Base-by-base conservation (phyloP, 2,888 invertebrate species). In the Apotomis turbidana region DNA sequence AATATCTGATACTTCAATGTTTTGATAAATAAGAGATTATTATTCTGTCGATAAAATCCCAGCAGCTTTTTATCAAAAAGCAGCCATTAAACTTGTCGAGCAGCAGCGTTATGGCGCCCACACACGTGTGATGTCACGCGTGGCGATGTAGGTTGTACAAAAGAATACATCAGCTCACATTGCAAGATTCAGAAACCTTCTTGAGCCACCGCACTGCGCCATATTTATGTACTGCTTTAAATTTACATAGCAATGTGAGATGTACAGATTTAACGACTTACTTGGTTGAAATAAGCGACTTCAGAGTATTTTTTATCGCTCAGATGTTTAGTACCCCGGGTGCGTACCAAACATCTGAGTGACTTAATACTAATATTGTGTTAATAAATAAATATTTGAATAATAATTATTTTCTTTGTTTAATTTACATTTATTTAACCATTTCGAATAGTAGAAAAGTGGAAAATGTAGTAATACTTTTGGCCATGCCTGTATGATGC, bases 201-300 rank as follows among this genome's bases (percentile, higher is more conserved):
- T 12, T 6, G 3, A 54, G 3, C 41, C 44, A 12, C 41, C 44
- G 52, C 63, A 41, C 10, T 63, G 62, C 52, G 62, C 4, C 49
- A 38, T 41, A 41, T 41, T 15, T n/a, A 46, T 51, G 12, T 62
- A 36, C 46, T n/a, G 49, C n/a, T 44, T 61, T 6, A 8, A 36
- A 62, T 52, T 62, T 51, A 38, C 51, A 62, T 62, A 51, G 36
- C 27, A 51, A 62, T 62, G n/a, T 36, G n/a, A 62, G 12, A 51
- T 52, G 38, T 36, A 27, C 8, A 9, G 36, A 62, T 13, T 62
- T 13, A 62, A 62, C 51, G 46, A 61, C 10, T 44, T 9, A 10
- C 57, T 10, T 38, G 12, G 36, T 4, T 49, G 27, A 2, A 2
- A 27, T 27, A 27, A 15, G 27, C 27, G 27, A 27, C 27, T 27